Percentiles rank a stretch among this genome's conserved stretches.
These are phyloP conservation scores for Anhinga rufa DNA, from an alignment of 2,113 vertebrate genomes.

Conservation along the genomic window DNA sequence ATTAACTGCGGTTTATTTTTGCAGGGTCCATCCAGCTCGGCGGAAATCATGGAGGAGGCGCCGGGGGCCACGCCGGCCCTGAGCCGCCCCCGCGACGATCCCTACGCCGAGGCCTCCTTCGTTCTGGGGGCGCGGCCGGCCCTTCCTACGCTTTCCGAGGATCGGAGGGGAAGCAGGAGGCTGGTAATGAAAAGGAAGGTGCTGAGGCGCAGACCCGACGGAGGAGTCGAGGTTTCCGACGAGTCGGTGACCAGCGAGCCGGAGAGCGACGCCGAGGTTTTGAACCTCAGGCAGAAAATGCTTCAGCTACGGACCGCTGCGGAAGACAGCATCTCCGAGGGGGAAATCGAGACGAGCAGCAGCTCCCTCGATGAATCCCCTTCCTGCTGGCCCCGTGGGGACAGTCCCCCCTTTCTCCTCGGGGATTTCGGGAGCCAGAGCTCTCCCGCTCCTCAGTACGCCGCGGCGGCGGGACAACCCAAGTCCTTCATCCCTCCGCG, in stretches of 20 bases:
- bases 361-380: background rate
- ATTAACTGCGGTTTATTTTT: background rate
- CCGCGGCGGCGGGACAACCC: background rate
- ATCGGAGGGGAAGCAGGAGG: background rate
- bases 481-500: conserved; percentile 68
- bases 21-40: conserved; percentile 1
- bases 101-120: conserved; percentile 25
- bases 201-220: conserved; percentile 58
- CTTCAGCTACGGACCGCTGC: background rate
- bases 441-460: background rate
- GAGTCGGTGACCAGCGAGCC: conserved; percentile 13
- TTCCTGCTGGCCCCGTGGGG: background rate
- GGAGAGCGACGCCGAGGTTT: background rate
- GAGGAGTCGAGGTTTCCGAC: conserved; percentile 51
- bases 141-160: background rate
- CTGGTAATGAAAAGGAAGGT: conserved; percentile 74
- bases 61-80: background rate
- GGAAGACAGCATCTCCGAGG: background rate
- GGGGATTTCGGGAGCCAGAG: background rate
- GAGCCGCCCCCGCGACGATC: background rate
- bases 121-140: background rate
- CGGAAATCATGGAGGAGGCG: conserved; percentile 18
- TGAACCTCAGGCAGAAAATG: background rate
- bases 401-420: background rate
- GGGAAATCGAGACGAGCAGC: background rate